Evolutionary conservation across 2,797 vertebrate species (phyloP).

Genomic region (Amblyraja radiata): DNA sequence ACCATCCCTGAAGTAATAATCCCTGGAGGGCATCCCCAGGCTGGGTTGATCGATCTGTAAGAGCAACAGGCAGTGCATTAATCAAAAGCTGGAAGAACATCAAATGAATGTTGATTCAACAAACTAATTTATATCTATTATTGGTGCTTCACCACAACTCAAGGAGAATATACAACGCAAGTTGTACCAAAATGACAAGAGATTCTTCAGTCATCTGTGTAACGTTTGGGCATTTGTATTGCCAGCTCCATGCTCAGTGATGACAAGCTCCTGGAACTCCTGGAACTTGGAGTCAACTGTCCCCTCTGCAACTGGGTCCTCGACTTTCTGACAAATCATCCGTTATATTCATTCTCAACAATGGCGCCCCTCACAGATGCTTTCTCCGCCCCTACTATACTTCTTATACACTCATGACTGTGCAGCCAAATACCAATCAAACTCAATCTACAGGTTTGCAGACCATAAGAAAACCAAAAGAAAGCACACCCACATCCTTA

Average conservation of each 20-base stretch:
- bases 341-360: no score
- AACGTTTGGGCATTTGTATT: background rate
- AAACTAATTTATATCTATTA: background rate
- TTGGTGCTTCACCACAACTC: background rate
- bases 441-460: no score
- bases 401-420: no score
- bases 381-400: no score
- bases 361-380: no score
- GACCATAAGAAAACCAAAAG: no score
- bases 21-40: constrained; percentile 89
- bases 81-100: background rate
- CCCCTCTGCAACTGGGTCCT: no score
- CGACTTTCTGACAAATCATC: no score
- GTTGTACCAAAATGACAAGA: background rate
- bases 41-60: constrained; percentile 86
- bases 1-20: constrained; percentile 83
- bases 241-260: background rate
- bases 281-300: no score
- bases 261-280: no score
- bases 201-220: background rate
- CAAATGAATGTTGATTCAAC: background rate
- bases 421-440: no score
- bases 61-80: constrained; percentile 39
- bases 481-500: no score
- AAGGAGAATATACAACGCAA: background rate